Evolutionary conservation across 2,113 vertebrate species (phyloP).

Genomic region (Aspiorhynchus laticeps): DNA sequence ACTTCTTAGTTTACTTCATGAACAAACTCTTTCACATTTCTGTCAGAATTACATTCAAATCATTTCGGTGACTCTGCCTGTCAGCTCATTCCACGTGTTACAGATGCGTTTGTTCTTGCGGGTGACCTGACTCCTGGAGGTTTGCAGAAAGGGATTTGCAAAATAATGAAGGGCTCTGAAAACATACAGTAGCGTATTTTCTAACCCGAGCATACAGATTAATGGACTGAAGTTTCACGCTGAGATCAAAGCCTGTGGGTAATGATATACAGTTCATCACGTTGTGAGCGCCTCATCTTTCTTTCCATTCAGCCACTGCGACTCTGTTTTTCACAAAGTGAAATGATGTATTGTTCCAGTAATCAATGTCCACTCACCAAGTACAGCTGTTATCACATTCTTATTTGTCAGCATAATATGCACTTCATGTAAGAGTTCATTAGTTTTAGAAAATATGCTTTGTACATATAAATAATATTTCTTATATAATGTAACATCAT

Average conservation of each 20-base stretch:
- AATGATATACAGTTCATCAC: constrained; percentile 53
- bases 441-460: neutral
- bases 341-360: neutral
- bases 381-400: neutral
- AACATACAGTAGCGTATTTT: constrained; percentile 57
- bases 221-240: constrained; percentile 54
- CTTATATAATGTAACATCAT: neutral
- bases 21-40: neutral
- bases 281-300: neutral
- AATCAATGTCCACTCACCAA: neutral
- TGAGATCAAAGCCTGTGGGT: constrained; percentile 66
- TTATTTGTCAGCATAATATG: constrained; percentile 4
- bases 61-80: neutral
- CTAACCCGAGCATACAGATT: constrained; percentile 52
- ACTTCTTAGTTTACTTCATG: neutral
- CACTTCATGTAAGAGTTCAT: neutral
- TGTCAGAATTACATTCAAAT: neutral
- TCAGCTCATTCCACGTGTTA: neutral
- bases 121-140: constrained; percentile 36
- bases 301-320: constrained; percentile 56
- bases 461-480: too few species aligned
- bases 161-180: constrained; percentile 60
- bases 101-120: neutral
- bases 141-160: constrained; percentile 54
- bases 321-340: neutral